These are phyloP conservation scores for Tonatia bakeri DNA, from an alignment of 2,113 vertebrate genomes.

Conservation along the genomic window DNA sequence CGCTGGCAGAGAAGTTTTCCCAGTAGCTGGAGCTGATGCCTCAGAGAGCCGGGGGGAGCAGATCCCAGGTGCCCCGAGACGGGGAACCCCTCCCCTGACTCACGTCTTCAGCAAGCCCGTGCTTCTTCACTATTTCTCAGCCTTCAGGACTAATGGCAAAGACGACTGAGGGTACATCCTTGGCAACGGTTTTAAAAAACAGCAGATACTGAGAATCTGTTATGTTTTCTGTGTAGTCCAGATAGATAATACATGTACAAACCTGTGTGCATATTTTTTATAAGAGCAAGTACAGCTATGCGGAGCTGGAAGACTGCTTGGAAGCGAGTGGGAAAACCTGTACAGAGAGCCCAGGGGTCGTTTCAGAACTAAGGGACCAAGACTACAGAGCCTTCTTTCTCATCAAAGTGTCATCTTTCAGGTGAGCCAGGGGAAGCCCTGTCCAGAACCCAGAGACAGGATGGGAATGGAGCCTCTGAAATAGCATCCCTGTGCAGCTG, in stretches of 20 bases:
- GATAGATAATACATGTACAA: neutral
- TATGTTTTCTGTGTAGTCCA: neutral
- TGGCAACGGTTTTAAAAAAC: neutral
- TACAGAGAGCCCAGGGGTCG: neutral
- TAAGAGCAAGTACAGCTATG: neutral
- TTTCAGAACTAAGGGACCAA: neutral
- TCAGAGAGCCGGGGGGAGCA: neutral
- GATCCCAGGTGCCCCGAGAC: neutral
- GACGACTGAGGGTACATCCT: neutral
- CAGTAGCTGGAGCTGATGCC: rapidly evolving
- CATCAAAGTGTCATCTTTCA: neutral
- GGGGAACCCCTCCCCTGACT: neutral
- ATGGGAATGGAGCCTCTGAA: neutral
- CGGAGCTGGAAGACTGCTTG: neutral
- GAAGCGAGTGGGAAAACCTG: neutral
- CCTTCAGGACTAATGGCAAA: neutral
- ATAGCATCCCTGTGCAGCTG: no score
- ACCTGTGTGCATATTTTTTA: neutral
- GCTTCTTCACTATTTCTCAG: neutral
- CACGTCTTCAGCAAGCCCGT: neutral
- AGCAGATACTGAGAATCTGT: neutral
- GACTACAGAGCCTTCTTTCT: neutral
- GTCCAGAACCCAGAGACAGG: neutral
- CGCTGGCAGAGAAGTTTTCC: neutral
- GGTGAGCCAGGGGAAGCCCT: neutral